These are phyloP conservation scores for Zaprionus obscuricornis DNA, from an alignment of 2,888 invertebrate genomes.

Conservation along the genomic window DNA sequence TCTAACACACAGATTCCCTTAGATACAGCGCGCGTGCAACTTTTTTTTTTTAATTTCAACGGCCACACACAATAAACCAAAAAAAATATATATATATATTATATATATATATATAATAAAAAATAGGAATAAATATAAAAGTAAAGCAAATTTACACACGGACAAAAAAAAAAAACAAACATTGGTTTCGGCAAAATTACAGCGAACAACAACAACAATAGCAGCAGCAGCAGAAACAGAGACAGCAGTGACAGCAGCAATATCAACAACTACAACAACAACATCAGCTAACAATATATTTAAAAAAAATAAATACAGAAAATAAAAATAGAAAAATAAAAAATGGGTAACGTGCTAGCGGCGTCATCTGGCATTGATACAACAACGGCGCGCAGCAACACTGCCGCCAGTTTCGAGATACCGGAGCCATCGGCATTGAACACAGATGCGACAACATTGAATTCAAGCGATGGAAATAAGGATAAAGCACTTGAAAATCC, in stretches of 20 bases:
- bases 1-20: slow-evolving; percentile 50
- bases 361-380: slow-evolving; percentile 75
- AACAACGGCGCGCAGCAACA: slow-evolving; percentile 59
- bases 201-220: no score
- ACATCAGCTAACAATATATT: slow-evolving; percentile 1
- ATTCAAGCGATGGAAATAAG: slow-evolving; percentile 30
- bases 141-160: no score
- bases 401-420: slow-evolving; percentile 72
- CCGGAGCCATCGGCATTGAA: slow-evolving; percentile 62
- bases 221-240: no score
- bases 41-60: slow-evolving; percentile 34
- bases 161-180: not conserved
- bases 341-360: slow-evolving; percentile 84
- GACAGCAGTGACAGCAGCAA: no score
- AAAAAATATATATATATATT: not conserved
- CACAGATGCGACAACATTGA: slow-evolving; percentile 23
- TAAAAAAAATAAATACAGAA: slow-evolving; percentile 9
- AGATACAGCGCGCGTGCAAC: slow-evolving; percentile 48
- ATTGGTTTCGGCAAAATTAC: no score
- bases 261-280: no score
- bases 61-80: slow-evolving; percentile 22
- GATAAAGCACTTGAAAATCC: slow-evolving; percentile 88
- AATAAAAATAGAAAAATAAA: slow-evolving; percentile 28
- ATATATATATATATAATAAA: not conserved
- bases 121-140: no score